Percentiles rank a stretch among this genome's conserved stretches.
These are phyloP conservation scores for Antennarius maculatus DNA, from an alignment of 2,797 vertebrate species.

Conservation along the genomic window DNA sequence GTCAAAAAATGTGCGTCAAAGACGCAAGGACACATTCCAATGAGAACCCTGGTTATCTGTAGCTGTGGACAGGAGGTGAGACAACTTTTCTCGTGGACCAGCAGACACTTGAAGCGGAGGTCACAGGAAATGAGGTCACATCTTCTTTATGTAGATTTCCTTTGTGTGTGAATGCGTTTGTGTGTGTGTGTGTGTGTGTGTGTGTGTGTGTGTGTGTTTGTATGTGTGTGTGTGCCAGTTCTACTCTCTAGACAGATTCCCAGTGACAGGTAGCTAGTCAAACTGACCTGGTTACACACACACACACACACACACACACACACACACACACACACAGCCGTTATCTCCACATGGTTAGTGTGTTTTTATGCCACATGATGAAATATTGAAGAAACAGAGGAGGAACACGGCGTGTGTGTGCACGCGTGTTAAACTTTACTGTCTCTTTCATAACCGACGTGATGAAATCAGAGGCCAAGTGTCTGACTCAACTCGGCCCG, in stretches of 20 bases:
- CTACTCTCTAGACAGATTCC: slow-evolving; percentile 30
- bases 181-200: slow-evolving; percentile 9
- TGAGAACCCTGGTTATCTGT: no score
- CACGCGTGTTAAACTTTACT: slow-evolving; percentile 69
- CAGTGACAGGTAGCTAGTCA: slow-evolving; percentile 41
- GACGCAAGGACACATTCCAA: no score
- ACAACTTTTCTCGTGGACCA: background rate
- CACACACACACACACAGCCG: slow-evolving; percentile 1
- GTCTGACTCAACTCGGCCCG: slow-evolving; percentile 78
- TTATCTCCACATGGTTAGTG: slow-evolving; percentile 71
- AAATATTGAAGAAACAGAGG: slow-evolving; percentile 78
- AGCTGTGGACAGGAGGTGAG: no score
- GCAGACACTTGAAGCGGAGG: slow-evolving; percentile 18
- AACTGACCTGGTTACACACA: slow-evolving; percentile 56
- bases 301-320: slow-evolving; percentile 8
- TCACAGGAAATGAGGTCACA: slow-evolving; percentile 47
- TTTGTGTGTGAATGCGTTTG: slow-evolving; percentile 16
- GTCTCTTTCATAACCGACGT: slow-evolving; percentile 81
- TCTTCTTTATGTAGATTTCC: slow-evolving; percentile 49
- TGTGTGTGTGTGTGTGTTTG: slow-evolving; percentile 17
- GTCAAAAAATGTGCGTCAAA: no score
- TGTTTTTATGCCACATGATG: slow-evolving; percentile 75
- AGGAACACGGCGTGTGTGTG: slow-evolving; percentile 32
- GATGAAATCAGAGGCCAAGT: slow-evolving; percentile 84
- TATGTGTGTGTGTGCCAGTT: slow-evolving; percentile 12